Base-by-base conservation (phyloP, 2,888 invertebrate genomes). In the Monochamus alternatus region DNA sequence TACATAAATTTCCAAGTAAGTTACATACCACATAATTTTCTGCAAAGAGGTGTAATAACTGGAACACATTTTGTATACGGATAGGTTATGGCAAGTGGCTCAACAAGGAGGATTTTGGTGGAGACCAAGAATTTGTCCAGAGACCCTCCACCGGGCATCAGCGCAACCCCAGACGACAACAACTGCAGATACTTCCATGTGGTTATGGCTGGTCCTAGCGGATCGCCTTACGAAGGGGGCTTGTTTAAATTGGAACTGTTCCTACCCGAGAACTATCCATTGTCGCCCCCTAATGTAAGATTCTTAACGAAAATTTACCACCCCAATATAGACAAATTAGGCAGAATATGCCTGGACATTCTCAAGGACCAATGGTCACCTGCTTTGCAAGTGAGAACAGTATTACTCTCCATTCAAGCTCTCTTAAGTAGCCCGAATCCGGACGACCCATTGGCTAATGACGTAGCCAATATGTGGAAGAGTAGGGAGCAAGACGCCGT, bases 241-340 rank as follows among this genome's bases (percentile, higher is more conserved):
- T 92, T 97, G 81, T 98, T 98, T 90, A 98, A 98, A 91, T 92
- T 99, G 90, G 99, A 99, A 91, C 92, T 99, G 86, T 99, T 99
- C 91, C 92, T 99, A 87, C 99, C 99, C 78, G 99, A 99, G 90
- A 99, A 99, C 90, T 99, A 99, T 91, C 99, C 99, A 78, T 98
- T 99, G 97, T 97, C 98, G 83, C 98, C 99, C 82, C 99, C 99
- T 81, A 99, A 98, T 94, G 99, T 99, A 89, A 94, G 98, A 88
- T 99, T 99, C 92, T 96, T 99, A 90, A 99, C 99, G 80, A 99
- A 98, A 93, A 99, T 99, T 90, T 99, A 99, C 91, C 99, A 99
- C 92, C 99, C 99, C 86, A 99, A 99, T 91, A 99, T 99, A 90
- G 99, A 99, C 92, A 98, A 98, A 91, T 92, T 99, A 85, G 99